phyloP scores from a whole-genome alignment of 2,113 vertebrate species.

The Emydocephalus ijimae region DNA sequence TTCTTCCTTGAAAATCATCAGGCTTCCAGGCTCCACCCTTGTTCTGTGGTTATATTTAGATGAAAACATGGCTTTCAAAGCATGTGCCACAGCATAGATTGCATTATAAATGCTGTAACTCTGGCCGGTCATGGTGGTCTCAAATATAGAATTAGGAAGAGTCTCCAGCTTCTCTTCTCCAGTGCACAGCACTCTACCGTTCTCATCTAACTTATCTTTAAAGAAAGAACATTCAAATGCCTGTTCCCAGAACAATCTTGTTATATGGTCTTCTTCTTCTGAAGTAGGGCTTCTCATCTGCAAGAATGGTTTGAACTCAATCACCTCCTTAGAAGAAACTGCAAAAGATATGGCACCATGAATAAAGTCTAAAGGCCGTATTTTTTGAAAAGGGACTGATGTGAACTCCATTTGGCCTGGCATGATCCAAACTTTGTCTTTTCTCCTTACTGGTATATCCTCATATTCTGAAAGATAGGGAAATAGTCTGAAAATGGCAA shows the following conservation, averaged over 20 bases:
- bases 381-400: neutral
- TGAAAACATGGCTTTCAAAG: neutral
- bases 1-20: neutral
- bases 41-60: neutral
- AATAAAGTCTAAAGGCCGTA: neutral
- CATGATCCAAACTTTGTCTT: conserved; percentile 5
- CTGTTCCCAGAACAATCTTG: neutral
- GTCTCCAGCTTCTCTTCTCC: conserved; percentile 1
- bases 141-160: neutral
- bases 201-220: neutral
- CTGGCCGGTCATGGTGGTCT: neutral
- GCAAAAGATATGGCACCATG: neutral
- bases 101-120: conserved; percentile 15
- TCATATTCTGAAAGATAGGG: neutral
- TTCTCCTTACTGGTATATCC: neutral
- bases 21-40: neutral
- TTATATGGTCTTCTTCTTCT: neutral
- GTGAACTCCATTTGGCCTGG: conserved; percentile 18
- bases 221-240: neutral
- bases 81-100: conserved; percentile 4
- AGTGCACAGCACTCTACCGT: neutral
- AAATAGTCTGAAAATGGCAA: neutral
- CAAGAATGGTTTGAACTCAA: neutral
- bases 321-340: neutral
- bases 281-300: neutral